Evolutionary conservation across 2,888 invertebrate genomes (phyloP), one percentile per base, ranked within the genome.

Genomic region (Lottia gigantea): DNA sequence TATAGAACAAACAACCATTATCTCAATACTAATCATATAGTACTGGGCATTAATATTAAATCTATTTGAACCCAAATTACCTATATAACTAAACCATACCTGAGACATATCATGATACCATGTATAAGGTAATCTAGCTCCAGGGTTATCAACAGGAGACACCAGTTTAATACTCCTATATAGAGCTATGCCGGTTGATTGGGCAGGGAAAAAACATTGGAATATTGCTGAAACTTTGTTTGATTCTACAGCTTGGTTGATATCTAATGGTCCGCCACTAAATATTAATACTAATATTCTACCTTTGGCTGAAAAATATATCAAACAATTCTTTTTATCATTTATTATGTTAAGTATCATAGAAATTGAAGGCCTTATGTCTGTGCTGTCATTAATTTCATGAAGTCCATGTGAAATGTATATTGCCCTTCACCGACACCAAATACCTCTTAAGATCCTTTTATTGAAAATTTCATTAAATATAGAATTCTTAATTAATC

Each of bases 171-270:
- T 61, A 3, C 82, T 78, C 46, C 73, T 71, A 40, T 71, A 74
- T 25, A 87, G 67, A 14, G 86, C 85, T 40, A 73, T 78, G 0
- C 87, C 87, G 8, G 84, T 78, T 0, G 82, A 71, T 74, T 86
- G 85, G 8, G 84, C 86, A 8, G 87, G 86, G 74, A 85, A 85
- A 71, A 80, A 82, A 68, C 85, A 85, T 70, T 82, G 80, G 8
- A 87, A 45, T 63, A 86, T 84, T 46, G 76, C 77, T 6, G 26
- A 25, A 12, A 83, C 78, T 23, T 64, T 67, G 8, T 67, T 40
- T 16, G 49, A 69, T 40, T 19, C 23, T 11, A 73, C 76, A 14
- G 82, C 80, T 76, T 71, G 73, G 2, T 70, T 62, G 40, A 82
- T 72, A 64, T 82, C 80, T 31, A 83, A 65, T 12, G 82, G 81